phyloP scores from a whole-genome alignment of 2,113 vertebrate genomes.

The Apeltes quadracus region DNA sequence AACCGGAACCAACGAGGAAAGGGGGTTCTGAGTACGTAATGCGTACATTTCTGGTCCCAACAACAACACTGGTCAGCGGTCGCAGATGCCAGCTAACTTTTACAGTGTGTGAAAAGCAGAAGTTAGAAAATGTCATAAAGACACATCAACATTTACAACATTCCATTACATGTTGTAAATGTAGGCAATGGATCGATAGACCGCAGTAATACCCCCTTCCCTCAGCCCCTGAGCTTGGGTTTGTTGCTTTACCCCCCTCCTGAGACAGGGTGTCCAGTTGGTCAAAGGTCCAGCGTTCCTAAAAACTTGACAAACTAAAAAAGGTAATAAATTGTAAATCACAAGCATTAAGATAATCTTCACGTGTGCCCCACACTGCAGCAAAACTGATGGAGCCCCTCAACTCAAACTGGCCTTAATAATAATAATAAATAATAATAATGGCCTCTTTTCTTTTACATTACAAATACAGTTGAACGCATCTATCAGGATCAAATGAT shows the following conservation, averaged over 20 bases:
- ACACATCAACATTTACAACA: conserved; percentile 14
- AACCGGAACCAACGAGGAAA: conserved; percentile 78
- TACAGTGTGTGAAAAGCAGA: conserved; percentile 1
- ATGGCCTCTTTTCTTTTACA: conserved; percentile 41
- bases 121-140: conserved; percentile 14
- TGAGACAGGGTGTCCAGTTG: conserved; percentile 99
- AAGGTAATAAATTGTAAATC: conserved; percentile 85
- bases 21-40: conserved; percentile 38
- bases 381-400: conserved; percentile 82
- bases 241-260: conserved; percentile 87
- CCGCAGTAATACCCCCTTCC: conserved; percentile 52
- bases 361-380: conserved; percentile 82
- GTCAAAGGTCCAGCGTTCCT: conserved; percentile 99
- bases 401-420: conserved; percentile 1
- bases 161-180: conserved; percentile 25
- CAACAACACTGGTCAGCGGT: conserved; percentile 3
- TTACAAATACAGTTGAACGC: neutral
- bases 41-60: conserved; percentile 57
- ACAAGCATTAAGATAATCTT: conserved; percentile 79
- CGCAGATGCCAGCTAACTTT: conserved; percentile 18
- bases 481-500: neutral
- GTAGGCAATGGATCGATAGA: neutral
- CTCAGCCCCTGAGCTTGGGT: conserved; percentile 71
- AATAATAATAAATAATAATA: conserved; percentile 16
- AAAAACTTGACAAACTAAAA: conserved; percentile 88